These are phyloP conservation scores for Muraenolepis orangiensis DNA, from an alignment of 2,797 vertebrate species.

Conservation along the genomic window DNA sequence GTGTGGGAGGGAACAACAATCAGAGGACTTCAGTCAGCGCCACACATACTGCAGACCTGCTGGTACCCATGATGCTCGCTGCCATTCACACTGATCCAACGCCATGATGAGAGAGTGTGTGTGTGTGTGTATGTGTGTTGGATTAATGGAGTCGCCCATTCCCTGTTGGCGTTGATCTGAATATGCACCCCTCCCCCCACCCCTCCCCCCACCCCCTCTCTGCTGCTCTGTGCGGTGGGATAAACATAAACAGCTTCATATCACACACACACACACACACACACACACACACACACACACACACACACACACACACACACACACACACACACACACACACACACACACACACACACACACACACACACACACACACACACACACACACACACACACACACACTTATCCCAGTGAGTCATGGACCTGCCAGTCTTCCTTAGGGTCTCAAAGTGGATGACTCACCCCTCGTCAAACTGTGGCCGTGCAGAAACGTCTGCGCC, in stretches of 20 bases:
- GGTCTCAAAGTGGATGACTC: conserved; percentile 75
- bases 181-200: background rate
- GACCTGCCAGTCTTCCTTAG: conserved; percentile 59
- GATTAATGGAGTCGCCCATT: background rate
- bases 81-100: background rate
- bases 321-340: background rate
- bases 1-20: background rate
- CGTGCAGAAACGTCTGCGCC: conserved; percentile 63
- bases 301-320: background rate
- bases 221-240: background rate
- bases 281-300: conserved; percentile 12
- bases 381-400: conserved; percentile 11
- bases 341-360: background rate
- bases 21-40: background rate
- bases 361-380: conserved; percentile 12
- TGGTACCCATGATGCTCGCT: background rate
- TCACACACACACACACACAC: conserved; percentile 9
- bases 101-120: background rate
- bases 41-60: background rate
- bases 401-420: conserved; percentile 65
- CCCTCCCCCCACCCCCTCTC: too few species aligned
- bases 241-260: conserved; percentile 19
- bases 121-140: background rate
- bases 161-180: background rate
- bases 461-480: conserved; percentile 68